Percentiles rank a stretch among this genome's conserved stretches.
Evolutionary conservation across 1,140 invertebrate genomes (phyloP).

Genomic region (Leguminivora glycinivorella): DNA sequence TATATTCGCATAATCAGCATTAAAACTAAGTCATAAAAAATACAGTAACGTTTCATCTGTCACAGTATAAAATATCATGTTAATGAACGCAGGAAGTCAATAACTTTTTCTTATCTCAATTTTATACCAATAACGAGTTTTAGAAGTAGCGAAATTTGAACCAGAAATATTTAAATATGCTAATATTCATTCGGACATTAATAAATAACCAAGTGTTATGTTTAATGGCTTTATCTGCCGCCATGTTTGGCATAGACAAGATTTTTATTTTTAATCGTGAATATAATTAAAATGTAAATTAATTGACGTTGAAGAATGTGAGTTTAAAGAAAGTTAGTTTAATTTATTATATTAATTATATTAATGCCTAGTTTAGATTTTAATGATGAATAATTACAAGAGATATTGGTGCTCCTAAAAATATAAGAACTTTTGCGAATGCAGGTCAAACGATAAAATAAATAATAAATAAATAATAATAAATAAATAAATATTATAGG

Average conservation of each 20-base stretch:
- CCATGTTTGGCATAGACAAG: slow-evolving; percentile 23
- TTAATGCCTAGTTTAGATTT: no score
- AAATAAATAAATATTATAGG: no score
- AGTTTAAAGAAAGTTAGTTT: slow-evolving; percentile 1
- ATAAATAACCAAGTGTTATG: slow-evolving; percentile 25
- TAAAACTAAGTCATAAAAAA: no score
- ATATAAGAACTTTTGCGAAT: no score
- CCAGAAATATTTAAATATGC: slow-evolving; percentile 17
- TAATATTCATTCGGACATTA: slow-evolving; percentile 19
- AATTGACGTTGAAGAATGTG: neutral
- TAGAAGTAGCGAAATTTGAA: slow-evolving; percentile 14
- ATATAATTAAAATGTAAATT: neutral
- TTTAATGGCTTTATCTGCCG: slow-evolving; percentile 22
- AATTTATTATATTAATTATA: no score
- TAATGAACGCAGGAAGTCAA: neutral
- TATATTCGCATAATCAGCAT: no score
- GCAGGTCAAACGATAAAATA: no score
- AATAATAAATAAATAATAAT: no score
- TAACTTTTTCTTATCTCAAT: slow-evolving; percentile 7
- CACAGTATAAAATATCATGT: neutral
- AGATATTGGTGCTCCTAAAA: no score
- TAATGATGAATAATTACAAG: no score
- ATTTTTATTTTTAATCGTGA: slow-evolving; percentile 8
- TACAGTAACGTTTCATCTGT: no score
- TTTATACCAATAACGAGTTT: neutral